Base-by-base conservation (phyloP, 1,140 invertebrate genomes). In the Pomacea maculata region DNA sequence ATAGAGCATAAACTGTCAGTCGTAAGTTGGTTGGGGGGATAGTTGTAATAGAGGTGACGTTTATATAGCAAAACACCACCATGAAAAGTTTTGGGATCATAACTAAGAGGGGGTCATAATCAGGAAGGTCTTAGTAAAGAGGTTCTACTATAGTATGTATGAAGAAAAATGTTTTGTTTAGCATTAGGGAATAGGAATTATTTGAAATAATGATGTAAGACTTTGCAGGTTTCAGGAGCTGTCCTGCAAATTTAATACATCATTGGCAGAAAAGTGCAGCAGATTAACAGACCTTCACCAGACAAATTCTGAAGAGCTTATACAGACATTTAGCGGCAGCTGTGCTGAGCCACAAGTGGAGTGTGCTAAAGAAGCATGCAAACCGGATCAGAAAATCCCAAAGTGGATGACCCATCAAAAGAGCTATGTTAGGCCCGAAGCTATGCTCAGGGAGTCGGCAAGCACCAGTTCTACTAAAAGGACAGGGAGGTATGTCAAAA, bases 191-290 rank as follows among this genome's bases (percentile, higher is more conserved):
- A 45, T 45, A 45, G 34, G 6, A 45, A 45, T 45, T 45, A 45
- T 45, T 45, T 45, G 6, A 45, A 45, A 45, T 45, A 45, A 45
- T 45, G 34, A 2, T 6, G 6, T 45, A 45, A 45, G 34, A 45
- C 34, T 17, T 68, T 68, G 14, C 76, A 85, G 83, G 29, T 85
- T 81, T 74, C 78, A 83, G 70, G 79, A 52, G 15, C 21, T 78
- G 52, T 85, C 83, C 78, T 19, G 55, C 9, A 45, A 73, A 19
- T 12, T 67, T 78, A 82, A 82, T 4, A 82, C 83, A 76, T 68
- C 61, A 57, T 54, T 83, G 15, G 78, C 64, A 57, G 75, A 80
- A 54, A 54, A 61, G 45, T 75, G 77, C 9, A 83, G 70, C 71
- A 74, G 78, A 76, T 73, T 84, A 52, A 63, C 19, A 21, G 25